Evolutionary conservation across 2,113 vertebrate genomes (phyloP).

Genomic region (Gallinago jamesoni): DNA sequence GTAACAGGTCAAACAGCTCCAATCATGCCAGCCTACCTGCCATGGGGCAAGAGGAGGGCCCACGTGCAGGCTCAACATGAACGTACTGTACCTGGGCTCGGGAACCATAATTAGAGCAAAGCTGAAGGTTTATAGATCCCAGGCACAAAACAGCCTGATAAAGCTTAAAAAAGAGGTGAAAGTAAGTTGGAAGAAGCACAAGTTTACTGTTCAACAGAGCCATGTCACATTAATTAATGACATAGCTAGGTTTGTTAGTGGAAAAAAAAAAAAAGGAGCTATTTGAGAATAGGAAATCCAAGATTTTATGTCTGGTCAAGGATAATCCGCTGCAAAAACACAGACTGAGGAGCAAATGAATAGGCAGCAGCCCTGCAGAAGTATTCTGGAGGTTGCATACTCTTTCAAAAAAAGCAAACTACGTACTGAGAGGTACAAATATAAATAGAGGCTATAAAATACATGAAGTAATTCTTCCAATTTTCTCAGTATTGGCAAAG

Average conservation of each 20-base stretch:
- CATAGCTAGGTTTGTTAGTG: neutral
- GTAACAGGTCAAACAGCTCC: conserved; percentile 41
- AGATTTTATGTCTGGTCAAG: neutral
- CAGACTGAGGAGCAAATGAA: neutral
- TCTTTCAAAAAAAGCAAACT: neutral
- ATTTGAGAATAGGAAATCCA: neutral
- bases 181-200: neutral
- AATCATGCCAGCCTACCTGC: neutral
- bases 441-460: neutral
- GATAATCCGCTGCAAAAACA: neutral
- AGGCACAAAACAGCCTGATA: neutral
- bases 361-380: neutral
- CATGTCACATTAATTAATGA: neutral
- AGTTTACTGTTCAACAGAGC: neutral
- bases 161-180: neutral
- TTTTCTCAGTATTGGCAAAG: neutral
- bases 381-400: neutral
- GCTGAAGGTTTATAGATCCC: conserved; percentile 7
- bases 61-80: neutral
- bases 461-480: neutral
- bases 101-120: conserved; percentile 3
- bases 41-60: neutral
- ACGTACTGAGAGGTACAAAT: neutral
- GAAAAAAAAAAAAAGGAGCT: neutral
- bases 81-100: conserved; percentile 37